Evolutionary conservation across 2,797 vertebrate genomes (phyloP).

Genomic region (Lithobates sylvaticus): DNA sequence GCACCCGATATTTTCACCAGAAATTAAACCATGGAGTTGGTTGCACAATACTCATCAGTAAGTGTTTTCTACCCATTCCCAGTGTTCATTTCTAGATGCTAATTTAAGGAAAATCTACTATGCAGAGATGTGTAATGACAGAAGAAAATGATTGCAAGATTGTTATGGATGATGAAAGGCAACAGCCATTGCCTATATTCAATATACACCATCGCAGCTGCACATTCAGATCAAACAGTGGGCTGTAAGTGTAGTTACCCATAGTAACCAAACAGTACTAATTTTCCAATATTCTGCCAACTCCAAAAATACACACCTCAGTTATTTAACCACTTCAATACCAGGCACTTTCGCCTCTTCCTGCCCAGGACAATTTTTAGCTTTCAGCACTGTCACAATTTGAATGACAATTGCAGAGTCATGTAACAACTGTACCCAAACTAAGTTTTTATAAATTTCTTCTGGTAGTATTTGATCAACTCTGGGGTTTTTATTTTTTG

Average conservation of each 20-base stretch:
- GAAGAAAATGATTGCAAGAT: neutral
- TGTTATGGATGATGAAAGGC: constrained; percentile 1
- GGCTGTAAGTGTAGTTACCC: neutral
- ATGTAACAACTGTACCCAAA: no score
- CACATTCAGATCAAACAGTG: neutral
- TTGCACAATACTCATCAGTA: neutral
- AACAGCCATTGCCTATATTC: neutral
- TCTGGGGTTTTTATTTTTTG: no score
- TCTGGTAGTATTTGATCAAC: no score
- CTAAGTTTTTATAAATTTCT: no score
- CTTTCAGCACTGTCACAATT: no score
- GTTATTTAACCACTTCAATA: no score
- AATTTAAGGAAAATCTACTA: neutral
- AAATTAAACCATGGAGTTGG: neutral
- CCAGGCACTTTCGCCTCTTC: no score
- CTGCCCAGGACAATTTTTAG: no score
- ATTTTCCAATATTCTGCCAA: neutral
- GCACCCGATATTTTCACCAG: neutral
- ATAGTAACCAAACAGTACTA: neutral
- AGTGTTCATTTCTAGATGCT: neutral
- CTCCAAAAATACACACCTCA: neutral
- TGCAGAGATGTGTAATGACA: neutral
- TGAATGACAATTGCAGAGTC: no score
- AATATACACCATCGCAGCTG: neutral
- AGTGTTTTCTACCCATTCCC: neutral